phyloP scores from a whole-genome alignment of 2,113 vertebrate genomes.

The Clarias batrachus region DNA sequence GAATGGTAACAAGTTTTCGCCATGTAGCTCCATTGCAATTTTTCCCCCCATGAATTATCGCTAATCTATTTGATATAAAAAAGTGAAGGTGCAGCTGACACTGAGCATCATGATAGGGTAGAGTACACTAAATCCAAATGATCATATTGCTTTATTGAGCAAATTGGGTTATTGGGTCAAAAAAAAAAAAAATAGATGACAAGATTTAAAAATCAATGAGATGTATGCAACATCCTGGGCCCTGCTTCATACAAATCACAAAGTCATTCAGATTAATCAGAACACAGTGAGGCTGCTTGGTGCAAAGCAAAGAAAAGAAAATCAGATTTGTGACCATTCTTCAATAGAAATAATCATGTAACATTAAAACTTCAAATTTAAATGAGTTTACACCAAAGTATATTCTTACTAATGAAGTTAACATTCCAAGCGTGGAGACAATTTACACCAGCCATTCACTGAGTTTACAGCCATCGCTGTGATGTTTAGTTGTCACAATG shows the following conservation, averaged over 20 bases:
- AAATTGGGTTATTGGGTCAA: conserved; percentile 39
- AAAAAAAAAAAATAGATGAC: conserved; percentile 38
- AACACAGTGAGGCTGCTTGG: neutral
- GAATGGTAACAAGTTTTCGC: neutral
- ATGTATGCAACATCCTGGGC: conserved; percentile 4
- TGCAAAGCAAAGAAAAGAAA: neutral
- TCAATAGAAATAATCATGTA: no score
- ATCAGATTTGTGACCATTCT: neutral
- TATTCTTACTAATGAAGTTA: neutral
- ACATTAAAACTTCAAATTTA: neutral
- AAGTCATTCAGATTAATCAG: neutral
- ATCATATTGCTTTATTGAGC: conserved; percentile 60
- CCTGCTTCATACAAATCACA: conserved; percentile 18
- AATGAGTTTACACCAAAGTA: neutral
- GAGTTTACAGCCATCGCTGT: neutral
- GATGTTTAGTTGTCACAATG: neutral
- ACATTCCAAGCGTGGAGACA: neutral
- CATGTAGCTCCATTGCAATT: neutral
- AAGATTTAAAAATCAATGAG: conserved; percentile 19
- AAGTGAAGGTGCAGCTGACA: neutral
- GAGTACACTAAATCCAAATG: conserved; percentile 18
- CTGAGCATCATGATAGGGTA: neutral
- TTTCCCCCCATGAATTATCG: neutral
- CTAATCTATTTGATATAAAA: neutral
- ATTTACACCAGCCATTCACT: neutral